Percentiles rank a stretch among this genome's conserved stretches.
phyloP scores from a whole-genome alignment of 2,113 vertebrate genomes.

The Takifugu bimaculatus region DNA sequence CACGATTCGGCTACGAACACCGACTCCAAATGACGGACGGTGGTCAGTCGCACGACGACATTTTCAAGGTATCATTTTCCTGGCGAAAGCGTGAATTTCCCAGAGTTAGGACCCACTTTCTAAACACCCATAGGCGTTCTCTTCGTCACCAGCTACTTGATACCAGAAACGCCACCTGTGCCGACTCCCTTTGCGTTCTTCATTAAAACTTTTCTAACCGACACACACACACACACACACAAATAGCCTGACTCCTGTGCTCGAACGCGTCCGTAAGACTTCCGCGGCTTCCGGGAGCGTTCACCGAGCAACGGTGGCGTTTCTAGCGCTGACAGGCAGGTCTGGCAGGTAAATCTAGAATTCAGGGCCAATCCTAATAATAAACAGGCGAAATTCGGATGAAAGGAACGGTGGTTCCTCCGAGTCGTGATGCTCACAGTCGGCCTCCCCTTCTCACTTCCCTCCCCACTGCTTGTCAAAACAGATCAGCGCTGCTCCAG shows the following conservation, averaged over 20 bases:
- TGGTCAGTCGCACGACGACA: too few relatives aligned
- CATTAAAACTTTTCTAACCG: slow-evolving; percentile 58
- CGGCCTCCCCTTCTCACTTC: slow-evolving; percentile 56
- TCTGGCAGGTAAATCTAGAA: neutral
- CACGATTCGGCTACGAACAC: too few relatives aligned
- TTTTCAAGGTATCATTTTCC: too few relatives aligned
- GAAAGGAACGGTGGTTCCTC: slow-evolving; percentile 42
- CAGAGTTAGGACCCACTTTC: slow-evolving; percentile 13
- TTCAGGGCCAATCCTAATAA: slow-evolving; percentile 1
- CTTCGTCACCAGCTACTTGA: too few relatives aligned
- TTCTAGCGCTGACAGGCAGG: neutral
- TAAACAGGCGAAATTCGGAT: slow-evolving; percentile 36
- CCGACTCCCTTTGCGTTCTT: neutral
- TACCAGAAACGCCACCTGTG: too few relatives aligned
- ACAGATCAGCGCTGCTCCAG: slow-evolving; percentile 66
- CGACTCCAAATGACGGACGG: too few relatives aligned
- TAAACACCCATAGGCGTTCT: slow-evolving; percentile 46
- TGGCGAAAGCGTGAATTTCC: slow-evolving; percentile 1
- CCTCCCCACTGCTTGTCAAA: slow-evolving; percentile 78
- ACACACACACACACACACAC: slow-evolving; percentile 45
- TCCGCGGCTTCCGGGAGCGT: neutral
- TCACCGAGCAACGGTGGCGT: neutral
- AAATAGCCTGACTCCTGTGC: slow-evolving; percentile 20
- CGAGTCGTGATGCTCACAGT: slow-evolving; percentile 62
- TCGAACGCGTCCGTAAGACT: neutral